These are phyloP conservation scores for Pao palembangensis DNA, from an alignment of 2,113 vertebrate species.

Conservation along the genomic window DNA sequence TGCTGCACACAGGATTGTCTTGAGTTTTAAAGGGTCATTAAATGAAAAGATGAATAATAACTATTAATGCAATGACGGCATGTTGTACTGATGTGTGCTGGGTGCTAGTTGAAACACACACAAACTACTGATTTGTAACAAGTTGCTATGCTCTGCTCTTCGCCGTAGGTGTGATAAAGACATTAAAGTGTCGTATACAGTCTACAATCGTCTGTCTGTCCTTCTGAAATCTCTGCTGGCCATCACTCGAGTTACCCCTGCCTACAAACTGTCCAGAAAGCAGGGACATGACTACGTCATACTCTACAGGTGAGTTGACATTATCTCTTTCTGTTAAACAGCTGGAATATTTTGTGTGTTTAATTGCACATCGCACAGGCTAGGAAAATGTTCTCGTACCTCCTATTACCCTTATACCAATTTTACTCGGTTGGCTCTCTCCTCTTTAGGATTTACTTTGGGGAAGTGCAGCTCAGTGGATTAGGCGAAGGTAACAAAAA, in stretches of 20 bases:
- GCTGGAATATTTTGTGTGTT: too few species aligned
- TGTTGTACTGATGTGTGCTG: too few species aligned
- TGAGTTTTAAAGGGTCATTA: too few species aligned
- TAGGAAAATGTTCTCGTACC: not conserved
- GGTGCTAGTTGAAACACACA: too few species aligned
- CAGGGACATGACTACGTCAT: conserved; percentile 99
- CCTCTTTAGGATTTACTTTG: conserved; percentile 91
- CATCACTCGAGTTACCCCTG: conserved; percentile 95
- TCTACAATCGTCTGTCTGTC: conserved; percentile 96
- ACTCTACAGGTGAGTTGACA: conserved; percentile 85
- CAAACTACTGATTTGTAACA: not conserved
- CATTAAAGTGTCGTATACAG: conserved; percentile 97
- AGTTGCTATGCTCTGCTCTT: not conserved
- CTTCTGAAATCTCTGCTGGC: conserved; percentile 96
- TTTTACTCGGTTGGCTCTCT: not conserved
- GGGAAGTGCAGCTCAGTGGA: conserved; percentile 94
- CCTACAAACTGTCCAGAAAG: conserved; percentile 95
- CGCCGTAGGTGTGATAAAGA: conserved; percentile 91
- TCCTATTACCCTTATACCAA: not conserved
- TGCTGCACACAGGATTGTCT: too few species aligned
- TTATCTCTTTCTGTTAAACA: too few species aligned
- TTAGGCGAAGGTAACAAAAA: conserved; percentile 89
- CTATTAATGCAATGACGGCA: too few species aligned
- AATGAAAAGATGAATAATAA: too few species aligned
- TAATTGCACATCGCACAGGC: too few species aligned